Evolutionary conservation across 1,140 invertebrate genomes (phyloP).

Genomic region (Camponotus floridanus): DNA sequence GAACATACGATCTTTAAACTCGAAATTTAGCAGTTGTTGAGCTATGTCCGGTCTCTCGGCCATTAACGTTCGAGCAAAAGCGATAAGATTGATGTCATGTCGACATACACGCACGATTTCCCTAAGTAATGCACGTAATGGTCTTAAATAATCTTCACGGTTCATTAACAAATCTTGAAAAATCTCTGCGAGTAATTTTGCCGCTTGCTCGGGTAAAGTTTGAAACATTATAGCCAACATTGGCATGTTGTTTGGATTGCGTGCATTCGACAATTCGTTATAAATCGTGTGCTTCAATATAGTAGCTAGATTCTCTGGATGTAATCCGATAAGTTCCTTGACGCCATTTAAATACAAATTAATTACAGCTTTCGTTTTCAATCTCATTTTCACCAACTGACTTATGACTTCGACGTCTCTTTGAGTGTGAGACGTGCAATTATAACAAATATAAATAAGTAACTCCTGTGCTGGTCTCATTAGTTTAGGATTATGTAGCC

Average conservation of each 20-base stretch:
- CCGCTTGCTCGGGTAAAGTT: conserved; percentile 91
- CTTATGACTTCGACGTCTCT: conserved; percentile 96
- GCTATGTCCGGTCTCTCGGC: conserved; percentile 88
- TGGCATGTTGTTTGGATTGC: conserved; percentile 98
- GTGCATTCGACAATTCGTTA: conserved; percentile 96
- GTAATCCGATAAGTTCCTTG: conserved; percentile 88
- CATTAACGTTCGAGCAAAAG: conserved; percentile 91
- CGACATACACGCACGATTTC: conserved; percentile 95
- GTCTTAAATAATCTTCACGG: conserved; percentile 95
- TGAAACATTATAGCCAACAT: conserved; percentile 95
- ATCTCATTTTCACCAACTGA: conserved; percentile 94
- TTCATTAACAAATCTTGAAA: conserved; percentile 95
- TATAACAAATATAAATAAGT: conserved; percentile 96
- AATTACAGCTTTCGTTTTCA: conserved; percentile 97
- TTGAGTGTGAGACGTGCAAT: conserved; percentile 92
- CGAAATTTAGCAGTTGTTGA: conserved; percentile 87
- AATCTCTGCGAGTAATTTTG: conserved; percentile 93
- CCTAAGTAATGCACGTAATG: conserved; percentile 93
- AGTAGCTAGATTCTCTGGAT: conserved; percentile 94
- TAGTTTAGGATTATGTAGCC: conserved; percentile 98
- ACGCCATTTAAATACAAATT: conserved; percentile 96
- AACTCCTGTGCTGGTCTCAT: conserved; percentile 96
- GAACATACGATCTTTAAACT: conserved; percentile 94
- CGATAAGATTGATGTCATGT: conserved; percentile 92
- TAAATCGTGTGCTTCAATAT: conserved; percentile 97